Evolutionary conservation across 2,797 vertebrate species (phyloP), one percentile per base, ranked within the genome.

Genomic region (Podargus strigoides): DNA sequence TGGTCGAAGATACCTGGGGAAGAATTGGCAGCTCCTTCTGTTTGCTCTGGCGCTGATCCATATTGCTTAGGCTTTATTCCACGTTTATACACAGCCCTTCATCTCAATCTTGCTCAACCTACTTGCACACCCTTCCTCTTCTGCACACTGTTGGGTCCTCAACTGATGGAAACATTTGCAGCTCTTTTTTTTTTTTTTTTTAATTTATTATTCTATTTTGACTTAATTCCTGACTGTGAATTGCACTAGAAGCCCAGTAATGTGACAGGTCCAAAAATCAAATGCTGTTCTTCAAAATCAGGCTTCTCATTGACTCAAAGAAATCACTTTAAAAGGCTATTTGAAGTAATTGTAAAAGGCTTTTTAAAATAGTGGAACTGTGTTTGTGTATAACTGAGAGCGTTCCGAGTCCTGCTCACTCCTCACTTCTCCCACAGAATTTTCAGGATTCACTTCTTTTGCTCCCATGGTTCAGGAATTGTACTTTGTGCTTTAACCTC

Each of bases 1-100:
- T 27, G 32, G 39, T 32, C 7, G 2, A 8, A 87, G 77, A 77
- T 80, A 85, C 3, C 9, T 10, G 56, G 28, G 52, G 98, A 98
- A 95, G 95, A 72, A 15, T 24, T 50, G 60, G 32, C 63, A 91
- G 1, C 34, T 78, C 39, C 55, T 72, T 14, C 16, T 70, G 6
- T 87, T 94, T 92, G 23, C 39, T 73, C 50, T 91, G 83, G 70
- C 19, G 0, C 17, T 30, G n/a, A 49, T 55, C 55, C 77, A 46
- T 32, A 11, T 80, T 64, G 16, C 53, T 90, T 50, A 30, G 69
- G 46, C 26, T 88, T 78, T 59, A 18, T 62, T 81, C 49, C 69
- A 28, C 15, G 0, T 44, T 49, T 73, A 44, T 39, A 23, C 22
- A 8, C 46, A 56, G 32, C 26, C n/a, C 39, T 85, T 81, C 11